These are phyloP conservation scores for Drosophila cyrtoloma DNA, from an alignment of 2,888 invertebrate species.

Conservation along the genomic window DNA sequence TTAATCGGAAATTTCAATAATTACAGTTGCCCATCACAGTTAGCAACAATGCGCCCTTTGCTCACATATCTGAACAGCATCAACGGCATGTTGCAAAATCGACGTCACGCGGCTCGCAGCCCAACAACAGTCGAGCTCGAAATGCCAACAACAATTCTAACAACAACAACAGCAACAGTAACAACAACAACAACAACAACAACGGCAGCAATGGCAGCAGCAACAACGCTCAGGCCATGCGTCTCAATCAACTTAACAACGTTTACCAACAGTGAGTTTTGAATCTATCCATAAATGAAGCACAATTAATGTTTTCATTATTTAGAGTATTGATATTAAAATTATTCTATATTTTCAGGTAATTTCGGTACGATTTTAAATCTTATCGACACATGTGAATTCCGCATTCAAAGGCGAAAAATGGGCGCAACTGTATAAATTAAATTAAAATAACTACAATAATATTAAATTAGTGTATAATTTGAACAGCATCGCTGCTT, in stretches of 20 bases:
- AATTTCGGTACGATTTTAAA: constrained; percentile 7
- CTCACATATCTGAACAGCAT: constrained; percentile 59
- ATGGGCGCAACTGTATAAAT: constrained; percentile 20
- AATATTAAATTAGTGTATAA: constrained; percentile 1
- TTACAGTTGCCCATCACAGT: constrained; percentile 80
- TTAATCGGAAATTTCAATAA: not conserved
- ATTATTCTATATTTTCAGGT: constrained; percentile 4
- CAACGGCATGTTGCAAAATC: constrained; percentile 59
- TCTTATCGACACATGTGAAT: not conserved
- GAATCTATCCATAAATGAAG: not conserved
- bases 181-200: constrained; percentile 32
- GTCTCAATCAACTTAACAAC: constrained; percentile 65
- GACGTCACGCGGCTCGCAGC: constrained; percentile 43
- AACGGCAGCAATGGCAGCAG: constrained; percentile 33
- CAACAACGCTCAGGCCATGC: constrained; percentile 48
- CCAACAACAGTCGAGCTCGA: constrained; percentile 46
- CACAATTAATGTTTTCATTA: not conserved
- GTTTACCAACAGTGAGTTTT: constrained; percentile 63
- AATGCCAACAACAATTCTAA: constrained; percentile 24
- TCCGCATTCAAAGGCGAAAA: not conserved
- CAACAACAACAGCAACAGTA: constrained; percentile 31
- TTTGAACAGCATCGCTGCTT: constrained; percentile 12
- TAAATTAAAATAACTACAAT: not conserved
- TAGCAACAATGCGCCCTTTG: constrained; percentile 50
- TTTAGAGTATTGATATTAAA: not conserved